Evolutionary conservation across 1,140 invertebrate genomes (phyloP), one percentile per base, ranked within the genome.

Genomic region (Drosophila bocki): DNA sequence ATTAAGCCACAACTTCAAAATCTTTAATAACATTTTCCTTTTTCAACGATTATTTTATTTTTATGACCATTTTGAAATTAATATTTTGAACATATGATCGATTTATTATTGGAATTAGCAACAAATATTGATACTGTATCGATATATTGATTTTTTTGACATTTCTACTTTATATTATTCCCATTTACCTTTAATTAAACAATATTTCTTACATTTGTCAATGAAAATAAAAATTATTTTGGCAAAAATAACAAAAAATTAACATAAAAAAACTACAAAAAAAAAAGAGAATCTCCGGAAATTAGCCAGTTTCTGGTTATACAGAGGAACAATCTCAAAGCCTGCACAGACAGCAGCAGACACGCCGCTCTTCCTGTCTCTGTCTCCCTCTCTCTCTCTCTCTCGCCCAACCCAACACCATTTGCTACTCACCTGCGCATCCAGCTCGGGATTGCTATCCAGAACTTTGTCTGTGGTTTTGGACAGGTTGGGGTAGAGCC

Each of bases 351-450:
- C 37, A 54, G 39, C 37, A 63, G 7, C 33, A 44, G 47, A 15
- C 19, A 13, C 41, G 37, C 54, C 39, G 19, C 19, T n/a, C 19
- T 9, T 61, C 35, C 33, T 12, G 19, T 32, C 26, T 32, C 48
- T 12, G 26, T 17, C 39, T 50, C 29, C 22, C 4, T 12, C 2
- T 29, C 22, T 15, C 1, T 15, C 1, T 9, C 19, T 15, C 45
- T 9, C 17, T 9, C 19, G 9, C 15, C 44, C 19, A 33, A 13
- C 19, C 35, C 17, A 51, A 33, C 19, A 35, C 35, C 60, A 17
- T 11, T 17, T 22, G 8, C 7, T 17, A 78, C 80, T 80, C 65
- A 88, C 84, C 77, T 60, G 48, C 3, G 47, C 17, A 0, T 88
- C 84, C n/a, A 29, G 2, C 19, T 75, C 62, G 5, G 72, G 83